Conservation (phyloP, 2,888 invertebrate species). For the Tiphia femorata region DNA sequence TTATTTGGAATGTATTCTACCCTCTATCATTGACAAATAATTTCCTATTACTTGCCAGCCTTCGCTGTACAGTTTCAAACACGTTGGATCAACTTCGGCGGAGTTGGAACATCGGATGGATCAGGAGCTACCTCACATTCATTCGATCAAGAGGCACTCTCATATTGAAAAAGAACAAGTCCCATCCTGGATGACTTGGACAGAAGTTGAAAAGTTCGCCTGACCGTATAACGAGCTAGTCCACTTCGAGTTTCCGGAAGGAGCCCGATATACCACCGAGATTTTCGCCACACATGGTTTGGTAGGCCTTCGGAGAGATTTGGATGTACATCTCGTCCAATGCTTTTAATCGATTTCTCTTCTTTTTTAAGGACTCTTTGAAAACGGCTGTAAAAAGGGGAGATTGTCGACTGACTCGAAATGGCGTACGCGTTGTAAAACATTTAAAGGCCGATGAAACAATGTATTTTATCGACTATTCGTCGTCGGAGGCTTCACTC, state of each 20-base stretch:
- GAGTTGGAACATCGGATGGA: no score
- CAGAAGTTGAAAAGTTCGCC: no score
- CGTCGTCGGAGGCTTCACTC: slow-evolving; percentile 37
- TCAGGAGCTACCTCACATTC: no score
- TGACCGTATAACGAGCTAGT: slow-evolving; percentile 71
- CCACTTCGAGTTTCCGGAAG: slow-evolving; percentile 86
- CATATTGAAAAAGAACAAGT: not conserved
- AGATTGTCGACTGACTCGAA: no score
- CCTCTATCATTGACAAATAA: no score
- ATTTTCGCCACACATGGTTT: slow-evolving; percentile 72
- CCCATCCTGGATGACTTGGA: not conserved
- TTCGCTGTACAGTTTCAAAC: no score
- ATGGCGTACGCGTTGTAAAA: no score
- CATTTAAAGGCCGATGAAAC: no score
- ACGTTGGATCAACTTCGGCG: no score
- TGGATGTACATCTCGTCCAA: slow-evolving; percentile 84
- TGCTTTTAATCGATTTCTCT: slow-evolving; percentile 77
- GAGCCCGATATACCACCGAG: slow-evolving; percentile 84
- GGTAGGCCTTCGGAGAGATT: slow-evolving; percentile 71
- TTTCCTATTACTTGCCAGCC: no score
- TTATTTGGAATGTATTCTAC: no score
- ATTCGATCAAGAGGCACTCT: no score
- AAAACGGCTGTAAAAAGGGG: slow-evolving; percentile 64
- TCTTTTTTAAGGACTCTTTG: slow-evolving; percentile 76
- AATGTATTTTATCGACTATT: not conserved